Conservation (phyloP, 2,888 invertebrate species). For the Nemoura dubitans region DNA sequence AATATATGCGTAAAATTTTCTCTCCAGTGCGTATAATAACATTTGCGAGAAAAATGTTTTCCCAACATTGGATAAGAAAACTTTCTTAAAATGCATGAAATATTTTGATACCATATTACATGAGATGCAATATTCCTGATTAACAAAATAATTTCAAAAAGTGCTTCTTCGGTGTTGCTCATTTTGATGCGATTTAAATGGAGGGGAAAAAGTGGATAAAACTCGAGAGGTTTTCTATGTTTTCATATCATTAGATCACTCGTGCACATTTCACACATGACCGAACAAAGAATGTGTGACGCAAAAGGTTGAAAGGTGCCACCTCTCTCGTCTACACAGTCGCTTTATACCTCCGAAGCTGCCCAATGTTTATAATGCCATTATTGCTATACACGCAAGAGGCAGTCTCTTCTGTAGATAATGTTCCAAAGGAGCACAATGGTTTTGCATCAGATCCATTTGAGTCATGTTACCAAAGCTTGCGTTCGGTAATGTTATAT, state of each 20-base stretch:
- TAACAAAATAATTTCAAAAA: not conserved
- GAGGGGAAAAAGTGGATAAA: not conserved
- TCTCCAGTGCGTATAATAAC: not conserved
- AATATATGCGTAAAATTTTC: not conserved
- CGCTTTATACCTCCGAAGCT: not conserved
- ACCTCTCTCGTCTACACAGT: not conserved
- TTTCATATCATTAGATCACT: not conserved
- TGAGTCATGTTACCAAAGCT: conserved; percentile 7
- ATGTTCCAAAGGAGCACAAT: not conserved
- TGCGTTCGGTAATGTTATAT: not conserved
- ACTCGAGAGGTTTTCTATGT: not conserved
- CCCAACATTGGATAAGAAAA: not conserved
- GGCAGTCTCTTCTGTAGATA: not conserved
- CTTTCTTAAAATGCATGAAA: not conserved
- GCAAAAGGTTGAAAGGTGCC: too few species aligned
- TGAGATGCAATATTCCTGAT: not conserved
- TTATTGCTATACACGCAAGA: not conserved
- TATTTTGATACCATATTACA: too few species aligned
- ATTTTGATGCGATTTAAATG: not conserved
- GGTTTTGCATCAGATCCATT: not conserved
- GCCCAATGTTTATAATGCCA: not conserved
- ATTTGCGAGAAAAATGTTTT: not conserved
- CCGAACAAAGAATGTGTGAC: too few species aligned
- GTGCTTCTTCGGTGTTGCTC: not conserved
- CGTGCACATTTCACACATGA: not conserved